Percentiles rank a stretch among this genome's conserved stretches.
These are phyloP conservation scores for Nautilus pompilius DNA, from an alignment of 1,140 invertebrate species.

Conservation along the genomic window DNA sequence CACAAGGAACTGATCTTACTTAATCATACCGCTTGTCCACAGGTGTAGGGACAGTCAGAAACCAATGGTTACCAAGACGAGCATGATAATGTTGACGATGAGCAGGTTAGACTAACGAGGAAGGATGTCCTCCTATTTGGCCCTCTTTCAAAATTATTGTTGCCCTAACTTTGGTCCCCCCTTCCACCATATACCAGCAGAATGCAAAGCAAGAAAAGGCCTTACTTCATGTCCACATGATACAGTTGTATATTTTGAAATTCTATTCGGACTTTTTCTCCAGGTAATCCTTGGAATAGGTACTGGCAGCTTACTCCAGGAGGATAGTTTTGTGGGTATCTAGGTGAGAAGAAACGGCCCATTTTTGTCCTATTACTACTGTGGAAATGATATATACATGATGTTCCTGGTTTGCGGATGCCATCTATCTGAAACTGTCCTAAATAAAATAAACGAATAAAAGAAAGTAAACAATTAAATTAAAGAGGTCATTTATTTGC, in stretches of 20 bases:
- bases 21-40: too few relatives aligned
- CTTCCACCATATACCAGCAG: too few relatives aligned
- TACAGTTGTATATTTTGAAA: constrained; percentile 48
- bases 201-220: not conserved
- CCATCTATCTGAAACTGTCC: constrained; percentile 22
- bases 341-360: constrained; percentile 75
- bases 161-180: too few relatives aligned
- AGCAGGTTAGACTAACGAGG: too few relatives aligned
- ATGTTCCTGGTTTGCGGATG: constrained; percentile 13
- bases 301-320: constrained; percentile 75
- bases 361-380: constrained; percentile 52
- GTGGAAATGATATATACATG: constrained; percentile 23
- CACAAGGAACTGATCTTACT: too few relatives aligned
- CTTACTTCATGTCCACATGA: constrained; percentile 7
- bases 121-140: too few relatives aligned
- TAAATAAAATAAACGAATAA: constrained; percentile 10
- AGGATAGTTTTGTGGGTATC: constrained; percentile 82
- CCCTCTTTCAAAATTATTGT: too few relatives aligned
- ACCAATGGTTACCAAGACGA: too few relatives aligned
- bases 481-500: too few relatives aligned
- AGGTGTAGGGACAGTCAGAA: too few relatives aligned
- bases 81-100: too few relatives aligned
- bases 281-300: constrained; percentile 62
- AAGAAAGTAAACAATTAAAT: constrained; percentile 1
- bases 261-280: constrained; percentile 52